Base-by-base conservation (phyloP, 1,140 invertebrate species). In the Lucilia cuprina region DNA sequence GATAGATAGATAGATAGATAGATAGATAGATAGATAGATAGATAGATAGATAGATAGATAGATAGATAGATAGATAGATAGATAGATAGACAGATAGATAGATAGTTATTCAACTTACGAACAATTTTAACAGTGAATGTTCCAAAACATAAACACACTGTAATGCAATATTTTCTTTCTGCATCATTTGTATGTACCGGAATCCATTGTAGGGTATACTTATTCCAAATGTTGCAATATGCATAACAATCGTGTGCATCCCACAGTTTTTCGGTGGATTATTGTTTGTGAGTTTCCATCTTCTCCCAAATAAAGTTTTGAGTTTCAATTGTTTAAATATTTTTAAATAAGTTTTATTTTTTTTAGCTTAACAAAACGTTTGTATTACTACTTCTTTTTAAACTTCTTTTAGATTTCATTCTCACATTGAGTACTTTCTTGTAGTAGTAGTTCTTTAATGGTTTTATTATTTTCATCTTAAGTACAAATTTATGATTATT, bases 401-500 rank as follows among this genome's bases (percentile, higher is more conserved):
- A 60, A 60, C 55, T 60, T 17, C 14, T 14, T 21, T 25, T 70
- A 0, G 25, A 21, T 55, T 55, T 13, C 50, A 55, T 55, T 55
- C n/a, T 55, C 17, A 5, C 17, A 12, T 21, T 21, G 65, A 70
- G 19, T 70, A 21, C 65, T 25, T 21, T n/a, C n/a, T n/a, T n/a
- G n/a, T 5, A 21, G 75, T 47, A 14, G 3, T 34, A 47, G 8
- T 78, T 78, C 35, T 78, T 47, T 78, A 2, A 47, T 47, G n/a
- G 30, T 34, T 77, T 77, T 77, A 14, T 35, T 78, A 19, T 78
- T 78, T 78, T 47, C 3, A 47, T 47, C 41, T 78, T 35, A 78
- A 78, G 75, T 78, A 78, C 75, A 78, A 78, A 78, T 78, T 78
- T 47, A 78, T 47, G 75, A 47, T 19, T 78, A 78, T 78, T 35